Evolutionary conservation across 2,797 vertebrate genomes (phyloP).

Genomic region (Xyrichtys novacula): DNA sequence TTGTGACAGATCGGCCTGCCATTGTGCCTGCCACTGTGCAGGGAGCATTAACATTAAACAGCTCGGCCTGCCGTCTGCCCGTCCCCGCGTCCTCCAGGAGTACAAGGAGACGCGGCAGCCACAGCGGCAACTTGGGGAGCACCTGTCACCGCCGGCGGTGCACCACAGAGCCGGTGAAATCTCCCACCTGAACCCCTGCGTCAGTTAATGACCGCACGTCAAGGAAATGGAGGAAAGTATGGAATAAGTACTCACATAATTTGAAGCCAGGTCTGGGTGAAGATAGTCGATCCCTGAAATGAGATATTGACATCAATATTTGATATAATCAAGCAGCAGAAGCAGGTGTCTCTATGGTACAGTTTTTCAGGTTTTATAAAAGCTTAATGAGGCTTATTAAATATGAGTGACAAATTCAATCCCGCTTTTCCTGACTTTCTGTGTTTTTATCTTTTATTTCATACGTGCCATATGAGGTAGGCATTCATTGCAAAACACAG

Average conservation of each 20-base stretch:
- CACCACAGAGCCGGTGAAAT: constrained; percentile 39
- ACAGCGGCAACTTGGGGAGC: constrained; percentile 67
- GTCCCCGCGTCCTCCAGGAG: constrained; percentile 69
- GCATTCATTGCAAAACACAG: too few species aligned
- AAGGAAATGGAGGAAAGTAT: constrained; percentile 38
- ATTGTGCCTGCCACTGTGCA: constrained; percentile 73
- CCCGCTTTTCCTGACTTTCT: too few species aligned
- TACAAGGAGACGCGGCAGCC: constrained; percentile 75
- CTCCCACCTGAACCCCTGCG: constrained; percentile 44
- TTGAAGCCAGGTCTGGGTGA: constrained; percentile 96
- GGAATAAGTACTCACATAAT: constrained; percentile 94
- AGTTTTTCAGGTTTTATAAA: too few species aligned
- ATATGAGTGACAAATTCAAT: too few species aligned
- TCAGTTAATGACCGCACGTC: constrained; percentile 43
- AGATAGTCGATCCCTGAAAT: constrained; percentile 97
- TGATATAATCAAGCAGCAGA: constrained; percentile 27
- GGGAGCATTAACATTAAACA: constrained; percentile 82
- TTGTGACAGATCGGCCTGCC: constrained; percentile 81
- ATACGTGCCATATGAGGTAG: too few species aligned
- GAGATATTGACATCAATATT: constrained; percentile 61
- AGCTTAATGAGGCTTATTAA: too few species aligned
- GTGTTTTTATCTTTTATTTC: too few species aligned
- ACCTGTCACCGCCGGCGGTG: constrained; percentile 67
- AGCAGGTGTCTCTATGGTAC: background rate
- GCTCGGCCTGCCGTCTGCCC: constrained; percentile 77